These are phyloP conservation scores for Gnatocerus cornutus DNA, from an alignment of 2,888 invertebrate genomes.

Conservation along the genomic window DNA sequence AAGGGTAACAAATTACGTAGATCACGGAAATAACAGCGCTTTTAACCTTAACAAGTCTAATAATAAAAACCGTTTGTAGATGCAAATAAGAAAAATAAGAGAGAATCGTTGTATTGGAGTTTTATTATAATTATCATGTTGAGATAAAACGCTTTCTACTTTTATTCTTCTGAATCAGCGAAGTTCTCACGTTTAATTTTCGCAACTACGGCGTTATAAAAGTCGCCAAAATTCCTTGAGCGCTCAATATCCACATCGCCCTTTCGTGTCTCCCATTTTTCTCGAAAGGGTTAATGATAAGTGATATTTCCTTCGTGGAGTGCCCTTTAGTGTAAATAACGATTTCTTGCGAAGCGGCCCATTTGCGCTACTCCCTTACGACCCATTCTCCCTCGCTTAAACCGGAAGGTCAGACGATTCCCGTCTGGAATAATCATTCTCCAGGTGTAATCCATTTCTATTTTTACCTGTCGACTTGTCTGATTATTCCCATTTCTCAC, in stretches of 20 bases:
- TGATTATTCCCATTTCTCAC: constrained; percentile 9
- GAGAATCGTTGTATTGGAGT: background rate
- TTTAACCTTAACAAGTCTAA: constrained; percentile 1
- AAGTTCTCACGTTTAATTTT: too few species aligned
- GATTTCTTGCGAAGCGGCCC: constrained; percentile 22
- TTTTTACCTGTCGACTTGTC: background rate
- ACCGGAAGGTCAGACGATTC: constrained; percentile 26
- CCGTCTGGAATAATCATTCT: constrained; percentile 14
- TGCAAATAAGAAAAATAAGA: constrained; percentile 4
- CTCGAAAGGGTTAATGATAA: constrained; percentile 30
- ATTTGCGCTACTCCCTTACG: constrained; percentile 31
- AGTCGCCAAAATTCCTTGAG: too few species aligned
- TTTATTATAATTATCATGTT: too few species aligned
- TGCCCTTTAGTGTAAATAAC: constrained; percentile 36
- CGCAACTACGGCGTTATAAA: too few species aligned
- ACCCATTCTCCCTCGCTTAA: constrained; percentile 25
- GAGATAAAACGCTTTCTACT: too few species aligned
- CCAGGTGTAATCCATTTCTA: constrained; percentile 24
- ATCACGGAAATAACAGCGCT: constrained; percentile 1
- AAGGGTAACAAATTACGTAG: background rate
- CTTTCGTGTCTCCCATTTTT: constrained; percentile 6
- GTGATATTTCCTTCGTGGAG: constrained; percentile 23
- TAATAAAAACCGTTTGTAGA: background rate
- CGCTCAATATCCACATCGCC: too few species aligned
- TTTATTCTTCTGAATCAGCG: too few species aligned